A percentile compares a stretch with the other conserved stretches of the same genome.
Conservation (phyloP, 2,797 vertebrate genomes). For the Orestias chungarensis region DNA sequence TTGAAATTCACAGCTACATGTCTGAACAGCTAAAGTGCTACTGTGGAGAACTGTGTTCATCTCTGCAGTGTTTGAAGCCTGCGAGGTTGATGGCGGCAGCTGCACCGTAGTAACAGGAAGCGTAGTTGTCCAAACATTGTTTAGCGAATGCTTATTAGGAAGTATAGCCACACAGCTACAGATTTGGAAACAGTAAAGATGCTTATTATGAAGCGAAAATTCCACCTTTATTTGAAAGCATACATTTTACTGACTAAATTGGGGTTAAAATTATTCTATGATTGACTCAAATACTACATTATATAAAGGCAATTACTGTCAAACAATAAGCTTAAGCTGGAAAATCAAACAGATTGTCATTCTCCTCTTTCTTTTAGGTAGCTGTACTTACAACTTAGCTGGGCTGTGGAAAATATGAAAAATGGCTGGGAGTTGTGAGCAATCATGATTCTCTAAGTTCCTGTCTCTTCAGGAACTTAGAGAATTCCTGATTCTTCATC, state of each 20-base stretch:
- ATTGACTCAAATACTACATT: not conserved
- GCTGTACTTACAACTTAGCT: not conserved
- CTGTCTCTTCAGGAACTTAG: too few species aligned
- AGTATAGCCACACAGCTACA: not conserved
- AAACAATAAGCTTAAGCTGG: not conserved
- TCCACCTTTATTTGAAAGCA: not conserved
- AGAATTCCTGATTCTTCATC: too few species aligned
- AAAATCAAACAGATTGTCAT: not conserved
- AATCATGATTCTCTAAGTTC: not conserved
- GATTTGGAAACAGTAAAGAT: not conserved
- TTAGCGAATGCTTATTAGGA: conserved; percentile 6
- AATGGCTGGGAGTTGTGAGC: not conserved
- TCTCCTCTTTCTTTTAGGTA: not conserved
- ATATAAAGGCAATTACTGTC: not conserved
- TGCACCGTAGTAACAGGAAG: not conserved
- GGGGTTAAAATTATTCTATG: not conserved
- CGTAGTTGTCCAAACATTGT: conserved; percentile 5
- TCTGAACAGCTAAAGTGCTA: not conserved
- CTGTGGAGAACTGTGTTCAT: conserved; percentile 1
- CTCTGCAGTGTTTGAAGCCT: conserved; percentile 6
- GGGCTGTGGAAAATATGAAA: not conserved
- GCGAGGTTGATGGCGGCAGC: not conserved
- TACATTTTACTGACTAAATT: not conserved
- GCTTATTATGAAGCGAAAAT: not conserved
- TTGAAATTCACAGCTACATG: conserved; percentile 27